Percentiles rank a stretch among this genome's conserved stretches.
Conservation (phyloP, 2,888 invertebrate genomes). For the Leptothorax acervorum region DNA sequence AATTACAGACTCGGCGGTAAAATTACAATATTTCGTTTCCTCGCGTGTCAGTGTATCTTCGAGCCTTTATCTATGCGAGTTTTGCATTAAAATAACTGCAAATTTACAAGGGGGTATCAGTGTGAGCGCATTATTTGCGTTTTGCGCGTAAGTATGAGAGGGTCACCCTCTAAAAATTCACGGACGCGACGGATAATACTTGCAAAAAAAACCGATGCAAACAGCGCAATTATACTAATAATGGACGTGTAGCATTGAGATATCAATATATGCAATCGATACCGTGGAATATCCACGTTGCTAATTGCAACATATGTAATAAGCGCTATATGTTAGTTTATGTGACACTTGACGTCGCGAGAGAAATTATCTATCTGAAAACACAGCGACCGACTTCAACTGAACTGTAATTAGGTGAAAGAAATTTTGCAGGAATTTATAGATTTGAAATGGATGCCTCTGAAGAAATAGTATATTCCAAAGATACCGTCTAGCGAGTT, state of each 20-base stretch:
- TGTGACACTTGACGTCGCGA: neutral
- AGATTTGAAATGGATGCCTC: neutral
- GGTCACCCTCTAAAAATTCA: neutral
- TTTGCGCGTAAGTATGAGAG: neutral
- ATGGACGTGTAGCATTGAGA: neutral
- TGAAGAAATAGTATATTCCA: neutral
- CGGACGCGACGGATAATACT: neutral
- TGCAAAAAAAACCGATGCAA: neutral
- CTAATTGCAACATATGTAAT: neutral
- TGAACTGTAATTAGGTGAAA: neutral
- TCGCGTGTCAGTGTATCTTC: slow-evolving; percentile 7
- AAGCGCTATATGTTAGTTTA: neutral
- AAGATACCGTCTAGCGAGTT: neutral
- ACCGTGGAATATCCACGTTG: neutral
- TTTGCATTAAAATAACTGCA: slow-evolving; percentile 5
- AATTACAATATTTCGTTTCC: slow-evolving; percentile 27
- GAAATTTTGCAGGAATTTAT: neutral
- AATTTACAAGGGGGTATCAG: neutral
- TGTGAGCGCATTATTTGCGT: slow-evolving; percentile 2
- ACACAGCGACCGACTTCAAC: neutral
- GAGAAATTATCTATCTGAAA: neutral
- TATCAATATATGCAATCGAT: neutral
- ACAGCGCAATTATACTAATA: neutral
- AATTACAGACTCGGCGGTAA: slow-evolving; percentile 24
- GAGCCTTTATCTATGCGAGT: neutral